Evolutionary conservation across 2,888 invertebrate genomes (phyloP).

Genomic region (Sycophila texana): DNA sequence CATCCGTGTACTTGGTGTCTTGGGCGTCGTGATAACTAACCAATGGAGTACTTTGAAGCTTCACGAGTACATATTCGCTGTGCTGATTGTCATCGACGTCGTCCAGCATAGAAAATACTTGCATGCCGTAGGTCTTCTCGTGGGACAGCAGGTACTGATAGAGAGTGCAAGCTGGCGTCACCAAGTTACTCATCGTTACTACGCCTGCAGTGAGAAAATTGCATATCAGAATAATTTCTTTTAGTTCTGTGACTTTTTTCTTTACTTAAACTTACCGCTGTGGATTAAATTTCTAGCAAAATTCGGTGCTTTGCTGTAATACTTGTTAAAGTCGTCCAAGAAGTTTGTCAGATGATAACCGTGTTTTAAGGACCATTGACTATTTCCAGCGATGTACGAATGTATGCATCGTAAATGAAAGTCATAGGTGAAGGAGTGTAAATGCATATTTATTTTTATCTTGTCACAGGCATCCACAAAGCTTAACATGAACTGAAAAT

Average conservation of each 20-base stretch:
- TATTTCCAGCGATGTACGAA: constrained; percentile 80
- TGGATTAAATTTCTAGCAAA: constrained; percentile 85
- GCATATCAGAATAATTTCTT: neutral
- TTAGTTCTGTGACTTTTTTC: neutral
- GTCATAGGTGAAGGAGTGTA: constrained; percentile 87
- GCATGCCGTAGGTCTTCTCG: constrained; percentile 82
- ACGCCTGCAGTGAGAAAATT: constrained; percentile 75
- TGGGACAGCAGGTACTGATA: constrained; percentile 84
- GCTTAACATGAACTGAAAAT: constrained; percentile 78
- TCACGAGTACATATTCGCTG: constrained; percentile 82
- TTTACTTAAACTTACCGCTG: constrained; percentile 77
- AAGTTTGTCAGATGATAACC: constrained; percentile 85
- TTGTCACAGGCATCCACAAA: constrained; percentile 84
- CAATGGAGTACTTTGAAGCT: constrained; percentile 78
- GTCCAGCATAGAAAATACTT: constrained; percentile 80
- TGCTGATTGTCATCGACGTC: constrained; percentile 69
- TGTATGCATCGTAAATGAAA: constrained; percentile 84
- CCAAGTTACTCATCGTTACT: constrained; percentile 79
- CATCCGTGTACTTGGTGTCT: constrained; percentile 80
- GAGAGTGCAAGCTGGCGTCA: constrained; percentile 81
- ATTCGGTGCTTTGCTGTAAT: constrained; percentile 86
- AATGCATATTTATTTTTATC: constrained; percentile 83
- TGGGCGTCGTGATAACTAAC: constrained; percentile 80
- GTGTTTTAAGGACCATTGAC: constrained; percentile 76
- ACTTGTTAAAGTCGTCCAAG: constrained; percentile 85